Evolutionary conservation across 1,140 invertebrate genomes (phyloP), one percentile per base, ranked within the genome.

Genomic region (Scaptomyza montana): DNA sequence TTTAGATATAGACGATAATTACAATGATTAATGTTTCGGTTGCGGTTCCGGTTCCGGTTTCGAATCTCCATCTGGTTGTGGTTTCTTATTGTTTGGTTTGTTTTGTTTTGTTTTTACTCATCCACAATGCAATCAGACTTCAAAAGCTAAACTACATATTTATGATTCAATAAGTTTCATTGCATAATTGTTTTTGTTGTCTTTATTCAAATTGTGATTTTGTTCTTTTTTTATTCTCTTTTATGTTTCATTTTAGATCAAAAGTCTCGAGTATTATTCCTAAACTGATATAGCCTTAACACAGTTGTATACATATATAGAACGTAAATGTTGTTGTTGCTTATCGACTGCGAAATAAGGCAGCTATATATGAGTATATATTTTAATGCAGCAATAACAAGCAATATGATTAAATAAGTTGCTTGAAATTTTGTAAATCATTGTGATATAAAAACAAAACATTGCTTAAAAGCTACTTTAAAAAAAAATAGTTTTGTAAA

Each of bases 231-330:
- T 36, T 36, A 67, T 74, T 80, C 36, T 80, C 41, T 78, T 86
- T 70, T 85, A 68, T 72, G 74, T 90, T 73, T 90, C 84, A 80
- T 90, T 90, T 81, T 90, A 90, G 89, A 90, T 90, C 64, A 85
- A 89, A 72, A 85, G 74, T 80, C 51, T 84, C 74, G 82, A 89
- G 74, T 90, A 76, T 78, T 89, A 75, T 86, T 74, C 76, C 33
- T 85, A 89, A 53, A 77, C 16, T 16, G 16, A 16, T 16, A 16
- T 16, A 16, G 16, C 16, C 16, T 16, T 16, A 16, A 16, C 16
- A 16, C 16, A 16, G 0, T 16, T 16, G 16, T 1, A 16, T 16
- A 16, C 5, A 0, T 33, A 57, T 50, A 57, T 16, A 56, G 5
- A 36, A 43, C 33, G 28, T 45, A 9, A 47, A 50, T 13, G 2